These are phyloP conservation scores for Chelonus formosanus DNA, from an alignment of 2,888 invertebrate genomes.

Conservation along the genomic window DNA sequence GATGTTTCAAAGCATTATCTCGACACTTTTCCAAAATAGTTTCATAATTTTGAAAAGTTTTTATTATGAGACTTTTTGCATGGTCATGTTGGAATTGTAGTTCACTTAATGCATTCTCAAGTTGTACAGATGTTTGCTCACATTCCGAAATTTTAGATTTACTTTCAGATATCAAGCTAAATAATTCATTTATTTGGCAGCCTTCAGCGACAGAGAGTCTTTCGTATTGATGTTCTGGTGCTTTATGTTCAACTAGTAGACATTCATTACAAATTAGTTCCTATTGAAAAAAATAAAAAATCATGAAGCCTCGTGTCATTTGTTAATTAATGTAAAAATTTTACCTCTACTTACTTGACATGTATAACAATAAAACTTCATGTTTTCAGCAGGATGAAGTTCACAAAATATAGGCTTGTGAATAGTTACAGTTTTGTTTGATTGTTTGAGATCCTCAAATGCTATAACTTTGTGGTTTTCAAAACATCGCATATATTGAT, in stretches of 20 bases:
- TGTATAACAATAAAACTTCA: constrained; percentile 88
- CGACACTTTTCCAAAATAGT: constrained; percentile 82
- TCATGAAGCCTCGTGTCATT: neutral
- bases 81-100: constrained; percentile 87
- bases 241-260: constrained; percentile 82
- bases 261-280: constrained; percentile 90
- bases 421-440: constrained; percentile 82
- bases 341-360: constrained; percentile 69
- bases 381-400: constrained; percentile 81
- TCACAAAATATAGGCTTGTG: constrained; percentile 90
- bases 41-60: constrained; percentile 82
- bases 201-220: constrained; percentile 82
- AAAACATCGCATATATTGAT: constrained; percentile 96
- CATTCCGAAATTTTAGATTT: constrained; percentile 80
- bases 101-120: constrained; percentile 84
- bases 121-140: constrained; percentile 76
- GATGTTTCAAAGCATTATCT: constrained; percentile 78
- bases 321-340: constrained; percentile 1
- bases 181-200: constrained; percentile 80
- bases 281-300: constrained; percentile 63
- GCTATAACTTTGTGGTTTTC: constrained; percentile 92
- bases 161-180: constrained; percentile 78
- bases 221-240: constrained; percentile 83
- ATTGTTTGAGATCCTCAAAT: constrained; percentile 84
- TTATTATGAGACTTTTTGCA: constrained; percentile 83